These are phyloP conservation scores for Drosophila greeni DNA, from an alignment of 2,888 invertebrate genomes.

Conservation along the genomic window DNA sequence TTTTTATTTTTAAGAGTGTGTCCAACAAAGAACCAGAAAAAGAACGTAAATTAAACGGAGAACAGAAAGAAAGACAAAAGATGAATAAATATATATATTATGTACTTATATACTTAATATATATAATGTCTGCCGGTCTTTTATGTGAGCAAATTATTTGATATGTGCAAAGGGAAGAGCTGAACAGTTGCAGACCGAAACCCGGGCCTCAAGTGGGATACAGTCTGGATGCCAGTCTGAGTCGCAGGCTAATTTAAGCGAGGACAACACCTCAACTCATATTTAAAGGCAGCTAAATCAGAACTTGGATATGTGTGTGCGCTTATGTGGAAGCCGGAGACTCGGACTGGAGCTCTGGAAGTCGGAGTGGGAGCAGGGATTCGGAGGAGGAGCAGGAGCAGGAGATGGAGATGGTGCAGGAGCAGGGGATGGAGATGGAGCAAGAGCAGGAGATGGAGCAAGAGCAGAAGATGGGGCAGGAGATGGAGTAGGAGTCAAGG, in stretches of 20 bases:
- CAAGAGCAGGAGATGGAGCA: neutral
- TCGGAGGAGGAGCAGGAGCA: neutral
- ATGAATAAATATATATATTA: constrained; percentile 42
- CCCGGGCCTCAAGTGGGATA: constrained; percentile 25
- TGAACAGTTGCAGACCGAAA: constrained; percentile 17
- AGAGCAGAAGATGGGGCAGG: neutral
- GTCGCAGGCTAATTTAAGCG: constrained; percentile 73
- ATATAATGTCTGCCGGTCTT: constrained; percentile 34
- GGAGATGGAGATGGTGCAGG: neutral
- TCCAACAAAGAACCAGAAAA: constrained; percentile 47
- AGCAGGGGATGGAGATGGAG: neutral
- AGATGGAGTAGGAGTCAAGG: neutral
- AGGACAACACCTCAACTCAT: constrained; percentile 76
- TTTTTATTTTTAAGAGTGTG: constrained; percentile 52
- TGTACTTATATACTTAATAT: constrained; percentile 27
- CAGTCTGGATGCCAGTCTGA: constrained; percentile 43
- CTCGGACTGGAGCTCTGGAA: constrained; percentile 30
- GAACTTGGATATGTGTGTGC: constrained; percentile 43
- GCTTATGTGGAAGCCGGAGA: constrained; percentile 50
- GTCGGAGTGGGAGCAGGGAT: too few species aligned
- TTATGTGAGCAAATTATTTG: constrained; percentile 38
- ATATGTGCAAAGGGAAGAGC: constrained; percentile 24
- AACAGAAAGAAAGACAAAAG: constrained; percentile 58
- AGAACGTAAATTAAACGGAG: constrained; percentile 61
- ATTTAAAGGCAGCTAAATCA: constrained; percentile 76